Evolutionary conservation across 2,797 vertebrate genomes (phyloP), one percentile per base, ranked within the genome.

Genomic region (Rhinatrema bivittatum): DNA sequence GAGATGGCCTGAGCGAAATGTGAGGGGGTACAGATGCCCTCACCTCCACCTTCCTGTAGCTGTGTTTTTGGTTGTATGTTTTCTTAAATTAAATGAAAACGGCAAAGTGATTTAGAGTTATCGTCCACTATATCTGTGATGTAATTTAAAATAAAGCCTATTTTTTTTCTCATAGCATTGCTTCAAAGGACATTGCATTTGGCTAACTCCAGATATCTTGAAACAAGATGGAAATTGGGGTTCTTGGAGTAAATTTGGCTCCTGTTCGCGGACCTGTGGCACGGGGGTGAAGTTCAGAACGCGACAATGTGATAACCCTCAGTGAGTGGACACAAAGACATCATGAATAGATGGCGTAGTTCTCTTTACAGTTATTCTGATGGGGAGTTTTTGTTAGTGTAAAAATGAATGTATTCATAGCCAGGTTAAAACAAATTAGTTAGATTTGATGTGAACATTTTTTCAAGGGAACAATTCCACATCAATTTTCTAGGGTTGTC

Each of bases 121-220:
- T n/a, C n/a, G n/a, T n/a, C n/a, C n/a, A n/a, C n/a, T n/a, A n/a
- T n/a, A n/a, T n/a, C n/a, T n/a, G n/a, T n/a, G n/a, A n/a, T n/a
- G n/a, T n/a, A n/a, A 7, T 19, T n/a, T 9, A 7, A 9, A 20
- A 19, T 20, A 4, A 9, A 18, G 17, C 7, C 20, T 32, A 32
- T 5, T 16, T 24, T 23, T 16, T n/a, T 23, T 38, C 29, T 37
- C 19, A 12, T 34, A 99, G 94, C 91, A 97, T 48, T 98, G 95
- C 80, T 98, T 97, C 63, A 97, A 94, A 82, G 95, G 95, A 38
- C 91, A 94, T 66, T 99, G 95, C 69, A 89, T 96, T 73, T 94
- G 90, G 91, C 75, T 99, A 43, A 97, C 92, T 4, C 87, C 91
- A 9, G 95, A 98, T 69, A 89, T 97, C 68, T 86, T 97, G 63